Evolutionary conservation across 2,888 invertebrate genomes (phyloP).

Genomic region (Platynereis dumerilii): DNA sequence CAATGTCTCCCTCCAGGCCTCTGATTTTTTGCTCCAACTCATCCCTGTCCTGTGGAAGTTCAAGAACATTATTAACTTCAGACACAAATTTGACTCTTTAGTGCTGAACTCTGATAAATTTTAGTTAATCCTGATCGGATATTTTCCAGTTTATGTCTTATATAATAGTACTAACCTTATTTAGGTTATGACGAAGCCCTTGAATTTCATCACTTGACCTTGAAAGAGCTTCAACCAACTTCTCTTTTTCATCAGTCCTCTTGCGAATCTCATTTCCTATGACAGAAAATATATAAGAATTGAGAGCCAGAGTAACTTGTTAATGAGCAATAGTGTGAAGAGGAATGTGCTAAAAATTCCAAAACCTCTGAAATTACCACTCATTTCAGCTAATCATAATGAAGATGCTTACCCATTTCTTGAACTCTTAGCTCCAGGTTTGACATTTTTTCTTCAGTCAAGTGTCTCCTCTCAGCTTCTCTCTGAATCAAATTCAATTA

Average conservation of each 20-base stretch:
- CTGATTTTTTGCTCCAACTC: no score
- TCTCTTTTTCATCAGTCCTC: conserved; percentile 51
- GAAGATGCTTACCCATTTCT: conserved; percentile 46
- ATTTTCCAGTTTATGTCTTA: no score
- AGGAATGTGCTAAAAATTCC: no score
- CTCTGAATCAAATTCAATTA: conserved; percentile 39
- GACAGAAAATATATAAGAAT: conserved; percentile 6
- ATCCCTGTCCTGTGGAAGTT: no score
- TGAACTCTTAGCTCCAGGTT: conserved; percentile 47
- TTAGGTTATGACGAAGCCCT: conserved; percentile 33
- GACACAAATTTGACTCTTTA: no score
- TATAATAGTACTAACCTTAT: no score
- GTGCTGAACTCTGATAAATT: no score
- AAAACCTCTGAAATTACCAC: no score
- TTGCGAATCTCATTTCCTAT: conserved; percentile 47
- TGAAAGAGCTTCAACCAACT: conserved; percentile 51
- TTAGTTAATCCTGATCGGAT: no score
- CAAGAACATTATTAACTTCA: no score
- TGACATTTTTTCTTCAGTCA: conserved; percentile 47
- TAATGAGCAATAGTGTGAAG: background rate
- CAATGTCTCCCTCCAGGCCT: no score
- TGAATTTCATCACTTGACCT: conserved; percentile 54
- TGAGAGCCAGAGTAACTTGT: background rate
- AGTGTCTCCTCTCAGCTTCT: conserved; percentile 47
- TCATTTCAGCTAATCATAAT: no score